phyloP scores from a whole-genome alignment of 2,113 vertebrate genomes.

The Pteropus alecto region DNA sequence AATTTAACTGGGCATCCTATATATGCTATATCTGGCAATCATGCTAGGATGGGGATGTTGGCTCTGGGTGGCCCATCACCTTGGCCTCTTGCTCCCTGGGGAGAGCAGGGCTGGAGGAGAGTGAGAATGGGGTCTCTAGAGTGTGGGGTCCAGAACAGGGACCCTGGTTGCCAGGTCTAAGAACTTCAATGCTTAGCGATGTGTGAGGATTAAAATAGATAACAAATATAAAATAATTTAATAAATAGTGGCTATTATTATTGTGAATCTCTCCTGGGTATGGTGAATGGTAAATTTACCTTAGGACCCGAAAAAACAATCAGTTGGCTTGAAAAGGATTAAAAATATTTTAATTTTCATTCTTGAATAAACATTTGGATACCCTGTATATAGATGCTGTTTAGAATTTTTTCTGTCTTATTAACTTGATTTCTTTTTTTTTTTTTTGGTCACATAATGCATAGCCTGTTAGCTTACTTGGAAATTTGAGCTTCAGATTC shows the following conservation, averaged over 20 bases:
- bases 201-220: neutral
- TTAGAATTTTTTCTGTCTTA: slow-evolving; percentile 34
- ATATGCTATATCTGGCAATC: neutral
- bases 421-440: neutral
- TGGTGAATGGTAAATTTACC: neutral
- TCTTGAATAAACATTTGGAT: neutral
- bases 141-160: neutral
- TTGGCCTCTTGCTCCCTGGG: neutral
- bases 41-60: neutral
- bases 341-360: neutral
- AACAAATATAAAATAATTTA: neutral
- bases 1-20: neutral
- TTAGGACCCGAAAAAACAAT: neutral
- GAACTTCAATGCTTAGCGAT: neutral
- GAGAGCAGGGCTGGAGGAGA: neutral
- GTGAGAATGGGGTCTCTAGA: accelerated
- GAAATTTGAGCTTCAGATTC: slow-evolving; percentile 8
- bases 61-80: neutral
- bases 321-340: neutral
- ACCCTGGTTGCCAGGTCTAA: neutral
- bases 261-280: neutral
- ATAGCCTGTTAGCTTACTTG: slow-evolving; percentile 26
- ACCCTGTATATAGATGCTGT: neutral
- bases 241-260: neutral
- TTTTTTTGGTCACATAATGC: neutral